A percentile compares a stretch with the other conserved stretches of the same genome.
These are phyloP conservation scores for Subanguina moxae DNA, from an alignment of 1,140 invertebrate genomes.

Conservation along the genomic window DNA sequence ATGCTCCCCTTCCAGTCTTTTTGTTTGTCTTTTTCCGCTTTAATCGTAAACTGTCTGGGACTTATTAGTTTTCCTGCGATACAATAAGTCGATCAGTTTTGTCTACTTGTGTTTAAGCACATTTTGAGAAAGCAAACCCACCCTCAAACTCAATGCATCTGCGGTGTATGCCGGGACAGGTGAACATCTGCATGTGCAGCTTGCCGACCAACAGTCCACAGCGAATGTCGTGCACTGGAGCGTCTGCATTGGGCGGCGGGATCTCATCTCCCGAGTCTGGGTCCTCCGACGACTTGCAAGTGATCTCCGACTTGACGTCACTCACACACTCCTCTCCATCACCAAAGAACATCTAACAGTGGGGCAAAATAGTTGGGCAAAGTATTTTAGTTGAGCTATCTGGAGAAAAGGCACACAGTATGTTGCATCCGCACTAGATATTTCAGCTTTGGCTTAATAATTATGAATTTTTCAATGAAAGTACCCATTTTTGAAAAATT, in stretches of 20 bases:
- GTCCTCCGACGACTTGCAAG: constrained; percentile 23
- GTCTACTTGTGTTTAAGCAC: background rate
- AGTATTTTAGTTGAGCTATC: no score
- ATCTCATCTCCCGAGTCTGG: constrained; percentile 27
- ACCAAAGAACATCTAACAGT: background rate
- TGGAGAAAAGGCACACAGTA: no score
- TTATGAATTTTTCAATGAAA: no score
- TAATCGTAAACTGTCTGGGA: constrained; percentile 60
- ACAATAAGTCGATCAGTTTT: background rate
- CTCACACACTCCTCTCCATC: constrained; percentile 9
- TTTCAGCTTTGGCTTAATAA: no score
- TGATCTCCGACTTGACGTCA: constrained; percentile 21
- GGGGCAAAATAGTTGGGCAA: no score
- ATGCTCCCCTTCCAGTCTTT: constrained; percentile 64
- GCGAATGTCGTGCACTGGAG: constrained; percentile 55
- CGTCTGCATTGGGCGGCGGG: constrained; percentile 15
- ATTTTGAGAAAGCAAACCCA: constrained; percentile 3
- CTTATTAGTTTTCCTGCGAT: constrained; percentile 57
- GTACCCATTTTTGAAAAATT: no score
- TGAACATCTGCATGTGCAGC: constrained; percentile 60
- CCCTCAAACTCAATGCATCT: constrained; percentile 61
- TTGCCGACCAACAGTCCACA: constrained; percentile 60
- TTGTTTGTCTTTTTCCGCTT: constrained; percentile 61
- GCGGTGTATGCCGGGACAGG: constrained; percentile 62
- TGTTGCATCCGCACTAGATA: no score